A percentile compares a stretch with the other conserved stretches of the same genome.
Evolutionary conservation across 2,113 vertebrate species (phyloP).

Genomic region (Orcinus orca): DNA sequence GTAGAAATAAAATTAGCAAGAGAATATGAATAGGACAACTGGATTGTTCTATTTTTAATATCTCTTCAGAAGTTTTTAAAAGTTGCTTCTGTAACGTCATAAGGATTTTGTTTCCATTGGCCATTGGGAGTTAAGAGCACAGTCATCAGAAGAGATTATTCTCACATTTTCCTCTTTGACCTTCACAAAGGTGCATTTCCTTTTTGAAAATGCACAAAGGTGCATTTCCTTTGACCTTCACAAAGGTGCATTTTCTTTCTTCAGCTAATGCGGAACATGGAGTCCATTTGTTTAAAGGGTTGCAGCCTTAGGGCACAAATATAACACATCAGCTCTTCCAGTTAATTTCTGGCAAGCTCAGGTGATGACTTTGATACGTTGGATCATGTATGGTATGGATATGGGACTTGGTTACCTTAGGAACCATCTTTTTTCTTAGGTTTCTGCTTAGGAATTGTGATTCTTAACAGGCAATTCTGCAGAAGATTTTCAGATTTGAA

Average conservation of each 20-base stretch:
- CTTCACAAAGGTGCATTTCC: background rate
- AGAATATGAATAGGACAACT: background rate
- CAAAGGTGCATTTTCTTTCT: background rate
- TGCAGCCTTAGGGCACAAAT: background rate
- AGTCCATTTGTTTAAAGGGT: slow-evolving; percentile 25
- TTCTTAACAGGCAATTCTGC: background rate
- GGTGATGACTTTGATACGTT: slow-evolving; percentile 1
- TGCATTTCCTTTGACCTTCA: background rate
- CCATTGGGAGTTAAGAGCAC: background rate
- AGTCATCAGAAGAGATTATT: slow-evolving; percentile 4
- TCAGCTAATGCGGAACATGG: background rate
- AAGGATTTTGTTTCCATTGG: background rate
- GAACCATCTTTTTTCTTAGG: slow-evolving; percentile 12
- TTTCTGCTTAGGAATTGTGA: slow-evolving; percentile 8
- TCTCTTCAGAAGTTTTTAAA: slow-evolving; percentile 1
- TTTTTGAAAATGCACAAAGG: background rate
- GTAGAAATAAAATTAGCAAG: background rate
- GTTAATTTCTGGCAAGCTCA: slow-evolving; percentile 29
- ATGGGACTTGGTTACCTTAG: slow-evolving; percentile 29
- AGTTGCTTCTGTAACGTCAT: background rate
- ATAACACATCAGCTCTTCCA: background rate
- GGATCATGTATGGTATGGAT: background rate
- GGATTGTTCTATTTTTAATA: background rate
- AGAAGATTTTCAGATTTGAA: slow-evolving; percentile 22
- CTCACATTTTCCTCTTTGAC: slow-evolving; percentile 17